A percentile compares a stretch with the other conserved stretches of the same genome.
phyloP scores from a whole-genome alignment of 2,797 vertebrate genomes.

The Distichodus sexfasciatus region DNA sequence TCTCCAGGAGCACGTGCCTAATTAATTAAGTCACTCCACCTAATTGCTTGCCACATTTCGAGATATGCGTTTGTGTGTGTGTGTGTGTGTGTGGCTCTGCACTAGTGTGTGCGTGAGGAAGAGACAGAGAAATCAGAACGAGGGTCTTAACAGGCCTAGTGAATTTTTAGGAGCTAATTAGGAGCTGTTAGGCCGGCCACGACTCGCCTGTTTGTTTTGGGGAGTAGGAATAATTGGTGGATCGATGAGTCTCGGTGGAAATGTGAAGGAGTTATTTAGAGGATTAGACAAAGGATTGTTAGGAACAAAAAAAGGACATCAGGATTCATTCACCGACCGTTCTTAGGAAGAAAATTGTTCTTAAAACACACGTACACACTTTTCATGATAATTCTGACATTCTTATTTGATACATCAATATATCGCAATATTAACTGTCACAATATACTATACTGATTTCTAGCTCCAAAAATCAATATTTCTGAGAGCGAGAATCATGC shows the following conservation, averaged over 20 bases:
- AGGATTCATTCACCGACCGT: too few species aligned
- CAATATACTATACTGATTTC: too few species aligned
- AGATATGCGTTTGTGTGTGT: conserved; percentile 54
- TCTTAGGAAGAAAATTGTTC: too few species aligned
- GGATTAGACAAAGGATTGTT: too few species aligned
- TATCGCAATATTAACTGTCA: too few species aligned
- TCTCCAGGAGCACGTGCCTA: conserved; percentile 68
- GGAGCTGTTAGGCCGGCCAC: conserved; percentile 62
- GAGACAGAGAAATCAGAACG: conserved; percentile 55
- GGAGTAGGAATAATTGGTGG: conserved; percentile 7
- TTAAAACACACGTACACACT: too few species aligned
- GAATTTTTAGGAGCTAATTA: conserved; percentile 74
- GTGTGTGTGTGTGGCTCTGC: conserved; percentile 28
- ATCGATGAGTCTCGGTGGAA: not conserved
- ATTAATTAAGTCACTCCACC: conserved; percentile 76
- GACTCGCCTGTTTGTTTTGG: conserved; percentile 63
- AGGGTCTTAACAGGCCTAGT: conserved; percentile 51
- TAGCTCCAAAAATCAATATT: too few species aligned
- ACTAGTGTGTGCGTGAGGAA: not conserved
- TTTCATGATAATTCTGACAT: too few species aligned
- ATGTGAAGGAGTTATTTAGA: not conserved
- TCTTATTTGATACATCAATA: too few species aligned
- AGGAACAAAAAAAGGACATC: too few species aligned
- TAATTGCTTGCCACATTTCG: conserved; percentile 73
- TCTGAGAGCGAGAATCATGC: too few species aligned